phyloP scores from a whole-genome alignment of 92 coral and sea anemone species.

The Epizoanthus scotinus region DNA sequence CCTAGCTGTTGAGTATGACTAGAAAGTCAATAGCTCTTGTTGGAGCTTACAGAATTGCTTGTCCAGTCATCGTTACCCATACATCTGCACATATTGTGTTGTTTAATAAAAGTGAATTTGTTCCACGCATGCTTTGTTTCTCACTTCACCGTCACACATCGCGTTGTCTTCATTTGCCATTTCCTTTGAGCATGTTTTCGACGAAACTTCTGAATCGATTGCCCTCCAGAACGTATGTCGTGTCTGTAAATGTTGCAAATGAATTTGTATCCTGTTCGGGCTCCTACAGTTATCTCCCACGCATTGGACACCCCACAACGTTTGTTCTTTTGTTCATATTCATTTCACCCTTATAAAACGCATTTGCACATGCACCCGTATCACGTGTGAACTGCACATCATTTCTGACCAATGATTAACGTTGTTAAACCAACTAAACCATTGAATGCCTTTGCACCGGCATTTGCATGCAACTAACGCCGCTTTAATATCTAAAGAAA shows the following conservation, averaged over 20 bases:
- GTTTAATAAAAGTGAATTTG: not conserved
- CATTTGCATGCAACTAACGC: not conserved
- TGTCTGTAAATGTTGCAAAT: conserved; percentile 1
- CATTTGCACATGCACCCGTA: not conserved
- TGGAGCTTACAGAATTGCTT: conserved; percentile 7
- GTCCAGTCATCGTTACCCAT: not conserved
- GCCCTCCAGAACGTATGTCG: not conserved
- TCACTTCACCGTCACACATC: not conserved
- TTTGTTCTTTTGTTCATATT: not conserved
- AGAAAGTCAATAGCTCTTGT: conserved; percentile 8
- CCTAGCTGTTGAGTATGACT: not conserved
- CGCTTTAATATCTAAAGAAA: not conserved
- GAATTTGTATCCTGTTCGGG: no score
- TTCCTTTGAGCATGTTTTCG: not conserved
- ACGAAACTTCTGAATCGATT: not conserved
- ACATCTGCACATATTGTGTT: not conserved
- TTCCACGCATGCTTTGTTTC: no score
- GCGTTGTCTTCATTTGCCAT: not conserved
- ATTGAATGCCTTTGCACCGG: not conserved
- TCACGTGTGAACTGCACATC: not conserved
- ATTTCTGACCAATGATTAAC: not conserved
- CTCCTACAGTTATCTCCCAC: not conserved
- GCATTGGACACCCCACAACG: not conserved
- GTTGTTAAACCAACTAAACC: conserved; percentile 15
- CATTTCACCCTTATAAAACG: not conserved